phyloP scores from a whole-genome alignment of 2,797 vertebrate genomes.

The Peromyscus eremicus region DNA sequence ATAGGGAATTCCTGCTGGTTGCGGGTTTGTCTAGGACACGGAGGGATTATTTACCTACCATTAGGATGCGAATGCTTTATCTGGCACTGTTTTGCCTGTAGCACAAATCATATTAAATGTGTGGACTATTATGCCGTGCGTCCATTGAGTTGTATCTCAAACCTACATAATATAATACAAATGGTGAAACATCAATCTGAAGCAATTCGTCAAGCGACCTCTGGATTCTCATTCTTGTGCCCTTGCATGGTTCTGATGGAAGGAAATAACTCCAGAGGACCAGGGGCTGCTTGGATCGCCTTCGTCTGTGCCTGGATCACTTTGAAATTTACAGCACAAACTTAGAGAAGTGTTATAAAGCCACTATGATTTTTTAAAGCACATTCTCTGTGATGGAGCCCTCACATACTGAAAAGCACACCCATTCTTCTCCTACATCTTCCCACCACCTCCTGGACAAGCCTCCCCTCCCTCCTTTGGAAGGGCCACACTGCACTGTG shows the following conservation, averaged over 20 bases:
- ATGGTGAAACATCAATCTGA: slow-evolving; percentile 84
- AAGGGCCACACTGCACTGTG: rapidly evolving
- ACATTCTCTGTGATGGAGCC: not conserved
- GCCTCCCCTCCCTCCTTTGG: not conserved
- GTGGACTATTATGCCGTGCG: slow-evolving; percentile 80
- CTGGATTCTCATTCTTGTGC: not conserved
- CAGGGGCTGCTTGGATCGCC: slow-evolving; percentile 1
- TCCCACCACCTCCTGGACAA: not conserved
- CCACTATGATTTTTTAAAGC: not conserved
- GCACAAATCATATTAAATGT: slow-evolving; percentile 85
- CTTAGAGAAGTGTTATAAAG: slow-evolving; percentile 63
- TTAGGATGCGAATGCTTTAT: slow-evolving; percentile 87
- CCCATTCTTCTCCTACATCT: rapidly evolving
- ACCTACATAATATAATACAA: slow-evolving; percentile 80
- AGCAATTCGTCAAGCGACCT: slow-evolving; percentile 80
- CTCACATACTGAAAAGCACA: rapidly evolving
- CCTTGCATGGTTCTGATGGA: slow-evolving; percentile 63
- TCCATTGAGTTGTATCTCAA: slow-evolving; percentile 82
- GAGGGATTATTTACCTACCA: slow-evolving; percentile 87
- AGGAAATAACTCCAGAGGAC: slow-evolving; percentile 74
- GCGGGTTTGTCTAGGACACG: slow-evolving; percentile 83
- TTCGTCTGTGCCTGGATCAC: slow-evolving; percentile 2
- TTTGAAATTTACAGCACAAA: slow-evolving; percentile 67
- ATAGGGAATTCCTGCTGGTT: slow-evolving; percentile 84
- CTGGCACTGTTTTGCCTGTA: slow-evolving; percentile 84